A percentile compares a stretch with the other conserved stretches of the same genome.
phyloP scores from a whole-genome alignment of 1,140 invertebrate species.

The Pseudoatta argentina region DNA sequence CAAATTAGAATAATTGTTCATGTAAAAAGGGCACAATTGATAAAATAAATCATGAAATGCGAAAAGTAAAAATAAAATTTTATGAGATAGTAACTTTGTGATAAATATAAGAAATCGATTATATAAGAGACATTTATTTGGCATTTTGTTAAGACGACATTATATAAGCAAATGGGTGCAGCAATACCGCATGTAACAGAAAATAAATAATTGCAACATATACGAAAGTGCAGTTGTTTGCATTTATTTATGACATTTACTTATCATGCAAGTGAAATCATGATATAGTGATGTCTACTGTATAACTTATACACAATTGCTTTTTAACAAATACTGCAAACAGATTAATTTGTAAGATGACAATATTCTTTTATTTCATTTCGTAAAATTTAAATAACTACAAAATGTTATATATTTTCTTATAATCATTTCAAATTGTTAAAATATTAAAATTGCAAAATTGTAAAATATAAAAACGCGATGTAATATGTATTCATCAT shows the following conservation, averaged over 20 bases:
- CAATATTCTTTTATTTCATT: too few species aligned
- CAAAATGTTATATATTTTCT: too few species aligned
- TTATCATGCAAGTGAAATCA: not conserved
- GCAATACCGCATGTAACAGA: not conserved
- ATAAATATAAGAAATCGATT: not conserved
- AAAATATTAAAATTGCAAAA: too few species aligned
- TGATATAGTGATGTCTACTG: not conserved
- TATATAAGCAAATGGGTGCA: not conserved
- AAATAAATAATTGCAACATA: conserved; percentile 36
- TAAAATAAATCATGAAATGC: not conserved
- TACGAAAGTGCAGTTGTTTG: not conserved
- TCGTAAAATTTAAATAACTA: too few species aligned
- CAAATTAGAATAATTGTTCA: not conserved
- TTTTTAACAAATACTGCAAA: too few species aligned
- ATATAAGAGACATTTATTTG: not conserved
- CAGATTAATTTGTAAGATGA: too few species aligned
- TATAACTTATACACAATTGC: not conserved
- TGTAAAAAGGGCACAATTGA: conserved; percentile 4
- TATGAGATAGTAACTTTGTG: not conserved
- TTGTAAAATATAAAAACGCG: too few species aligned
- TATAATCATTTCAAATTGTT: too few species aligned
- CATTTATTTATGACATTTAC: not conserved
- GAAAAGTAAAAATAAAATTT: not conserved
- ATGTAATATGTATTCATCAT: too few species aligned
- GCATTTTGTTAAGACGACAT: not conserved